Percentiles rank a stretch among this genome's conserved stretches.
phyloP scores from a whole-genome alignment of 2,797 vertebrate species.

The Pagetopsis macropterus region DNA sequence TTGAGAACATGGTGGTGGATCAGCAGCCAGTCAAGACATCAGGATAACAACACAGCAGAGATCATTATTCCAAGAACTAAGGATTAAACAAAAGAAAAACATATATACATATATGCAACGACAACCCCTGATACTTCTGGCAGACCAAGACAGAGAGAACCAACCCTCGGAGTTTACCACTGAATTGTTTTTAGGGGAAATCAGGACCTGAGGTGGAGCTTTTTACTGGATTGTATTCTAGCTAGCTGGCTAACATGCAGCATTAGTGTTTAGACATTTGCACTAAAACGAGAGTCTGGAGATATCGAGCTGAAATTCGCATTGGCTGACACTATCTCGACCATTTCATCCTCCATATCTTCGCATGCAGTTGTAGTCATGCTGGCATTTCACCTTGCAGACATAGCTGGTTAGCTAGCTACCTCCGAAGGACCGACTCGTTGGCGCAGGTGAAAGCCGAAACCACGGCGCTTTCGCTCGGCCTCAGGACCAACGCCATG shows the following conservation, averaged over 20 bases:
- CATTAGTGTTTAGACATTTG: constrained; percentile 36
- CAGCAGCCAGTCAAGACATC: constrained; percentile 55
- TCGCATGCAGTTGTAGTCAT: constrained; percentile 13
- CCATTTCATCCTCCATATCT: neutral
- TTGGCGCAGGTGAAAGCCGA: constrained; percentile 36
- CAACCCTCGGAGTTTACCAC: neutral
- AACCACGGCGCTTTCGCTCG: constrained; percentile 15
- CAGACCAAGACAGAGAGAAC: neutral
- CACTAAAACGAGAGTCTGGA: constrained; percentile 36
- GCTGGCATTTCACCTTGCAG: constrained; percentile 11
- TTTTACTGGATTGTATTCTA: constrained; percentile 44
- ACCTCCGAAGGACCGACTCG: constrained; percentile 8
- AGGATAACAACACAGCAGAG: constrained; percentile 59
- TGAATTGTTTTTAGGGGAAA: constrained; percentile 24
- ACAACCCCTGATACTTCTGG: neutral
- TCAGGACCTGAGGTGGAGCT: constrained; percentile 53
- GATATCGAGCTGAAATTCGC: constrained; percentile 7
- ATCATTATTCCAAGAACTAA: constrained; percentile 7
- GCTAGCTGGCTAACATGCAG: constrained; percentile 58
- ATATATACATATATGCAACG: neutral
- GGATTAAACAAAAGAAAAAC: neutral
- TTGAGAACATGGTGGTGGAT: constrained; percentile 55
- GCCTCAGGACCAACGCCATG: constrained; percentile 62
- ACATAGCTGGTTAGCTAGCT: constrained; percentile 44
- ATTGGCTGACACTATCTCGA: neutral